phyloP scores from a whole-genome alignment of 2,888 invertebrate genomes.

The Tenthredo scrophulariae region DNA sequence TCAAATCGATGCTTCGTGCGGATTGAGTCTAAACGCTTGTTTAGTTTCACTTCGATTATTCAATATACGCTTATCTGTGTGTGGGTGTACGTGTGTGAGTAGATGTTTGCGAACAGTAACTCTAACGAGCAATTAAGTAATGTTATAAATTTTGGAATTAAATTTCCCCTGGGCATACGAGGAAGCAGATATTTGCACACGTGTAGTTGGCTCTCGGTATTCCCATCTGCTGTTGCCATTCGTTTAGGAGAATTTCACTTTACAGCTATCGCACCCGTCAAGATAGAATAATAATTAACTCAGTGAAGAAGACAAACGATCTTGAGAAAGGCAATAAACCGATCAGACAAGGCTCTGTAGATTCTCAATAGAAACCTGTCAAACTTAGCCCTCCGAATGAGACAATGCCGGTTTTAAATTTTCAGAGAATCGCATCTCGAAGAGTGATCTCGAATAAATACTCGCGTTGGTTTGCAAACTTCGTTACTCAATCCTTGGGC shows the following conservation, averaged over 20 bases:
- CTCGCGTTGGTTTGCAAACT: background rate
- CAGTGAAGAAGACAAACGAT: slow-evolving; percentile 28
- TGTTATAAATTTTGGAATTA: background rate
- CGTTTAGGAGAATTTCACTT: background rate
- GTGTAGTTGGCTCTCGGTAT: background rate
- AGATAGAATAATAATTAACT: slow-evolving; percentile 32
- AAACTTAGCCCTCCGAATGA: background rate
- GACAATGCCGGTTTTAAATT: background rate
- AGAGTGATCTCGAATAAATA: background rate
- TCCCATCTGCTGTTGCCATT: background rate
- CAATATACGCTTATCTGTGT: background rate
- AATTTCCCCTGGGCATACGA: background rate
- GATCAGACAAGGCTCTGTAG: slow-evolving; percentile 1
- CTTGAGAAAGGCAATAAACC: background rate
- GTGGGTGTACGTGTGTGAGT: background rate
- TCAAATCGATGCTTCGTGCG: background rate
- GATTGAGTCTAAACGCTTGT: too few relatives aligned
- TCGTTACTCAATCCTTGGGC: background rate
- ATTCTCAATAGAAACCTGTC: background rate
- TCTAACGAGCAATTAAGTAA: background rate
- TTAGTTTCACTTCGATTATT: too few relatives aligned
- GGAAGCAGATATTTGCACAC: background rate
- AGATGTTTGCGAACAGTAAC: background rate
- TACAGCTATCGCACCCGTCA: background rate
- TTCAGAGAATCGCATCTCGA: background rate